Percentiles rank a stretch among this genome's conserved stretches.
These are phyloP conservation scores for Siniperca obscura DNA, from an alignment of 2,797 vertebrate genomes.

Conservation along the genomic window DNA sequence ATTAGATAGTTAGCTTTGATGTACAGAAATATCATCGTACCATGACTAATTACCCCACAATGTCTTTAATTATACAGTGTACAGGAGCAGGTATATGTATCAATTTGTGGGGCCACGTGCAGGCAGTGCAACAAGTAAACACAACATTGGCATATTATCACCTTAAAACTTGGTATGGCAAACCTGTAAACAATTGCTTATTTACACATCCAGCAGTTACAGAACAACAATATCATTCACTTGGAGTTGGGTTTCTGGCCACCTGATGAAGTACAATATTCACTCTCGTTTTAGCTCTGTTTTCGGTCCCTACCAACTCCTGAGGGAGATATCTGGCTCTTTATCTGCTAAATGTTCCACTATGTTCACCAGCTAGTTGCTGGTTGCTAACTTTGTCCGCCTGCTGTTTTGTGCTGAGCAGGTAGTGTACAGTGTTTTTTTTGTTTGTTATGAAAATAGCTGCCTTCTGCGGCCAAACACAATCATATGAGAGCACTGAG, in stretches of 20 bases:
- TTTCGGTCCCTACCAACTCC: background rate
- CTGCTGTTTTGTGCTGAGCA: background rate
- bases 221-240: background rate
- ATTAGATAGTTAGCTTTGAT: conserved; percentile 12
- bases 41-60: background rate
- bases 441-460: background rate
- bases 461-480: background rate
- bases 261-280: background rate
- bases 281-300: background rate
- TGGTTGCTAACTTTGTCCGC: background rate
- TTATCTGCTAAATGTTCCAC: background rate
- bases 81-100: background rate
- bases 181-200: background rate
- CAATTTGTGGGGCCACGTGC: background rate
- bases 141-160: background rate
- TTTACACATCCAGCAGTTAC: background rate
- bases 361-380: background rate
- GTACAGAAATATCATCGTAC: background rate
- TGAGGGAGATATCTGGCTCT: background rate
- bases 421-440: background rate
- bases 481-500: background rate
- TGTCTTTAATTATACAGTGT: background rate
- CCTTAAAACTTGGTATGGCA: background rate
- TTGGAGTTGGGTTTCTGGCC: background rate
- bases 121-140: background rate